A percentile compares a stretch with the other conserved stretches of the same genome.
These are phyloP conservation scores for Chymomyza caudatula DNA, from an alignment of 2,888 invertebrate species.

Conservation along the genomic window DNA sequence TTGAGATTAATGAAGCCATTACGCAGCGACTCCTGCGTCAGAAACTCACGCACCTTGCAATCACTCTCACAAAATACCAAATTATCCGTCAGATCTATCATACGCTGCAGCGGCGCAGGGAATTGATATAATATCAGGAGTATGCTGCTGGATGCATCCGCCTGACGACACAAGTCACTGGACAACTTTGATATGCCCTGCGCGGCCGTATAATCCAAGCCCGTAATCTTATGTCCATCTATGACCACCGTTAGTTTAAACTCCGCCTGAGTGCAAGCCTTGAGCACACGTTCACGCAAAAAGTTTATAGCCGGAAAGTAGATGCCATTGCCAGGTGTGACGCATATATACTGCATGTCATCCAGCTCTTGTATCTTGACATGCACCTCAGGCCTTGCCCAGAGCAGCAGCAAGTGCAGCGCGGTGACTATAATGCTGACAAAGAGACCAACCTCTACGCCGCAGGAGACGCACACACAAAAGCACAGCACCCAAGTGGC, in stretches of 20 bases:
- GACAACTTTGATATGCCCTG: constrained; percentile 78
- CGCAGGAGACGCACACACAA: constrained; percentile 82
- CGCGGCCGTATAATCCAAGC: constrained; percentile 85
- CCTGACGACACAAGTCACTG: constrained; percentile 65
- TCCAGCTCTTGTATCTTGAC: constrained; percentile 77
- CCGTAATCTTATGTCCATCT: constrained; percentile 83
- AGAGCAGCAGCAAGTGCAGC: constrained; percentile 82
- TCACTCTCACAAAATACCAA: constrained; percentile 74
- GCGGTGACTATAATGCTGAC: constrained; percentile 84
- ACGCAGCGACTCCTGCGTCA: constrained; percentile 75
- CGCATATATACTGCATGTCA: constrained; percentile 80
- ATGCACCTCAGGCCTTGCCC: constrained; percentile 82
- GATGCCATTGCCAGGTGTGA: constrained; percentile 84
- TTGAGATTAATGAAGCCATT: constrained; percentile 76
- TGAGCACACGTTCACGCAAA: constrained; percentile 80
- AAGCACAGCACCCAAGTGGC: constrained; percentile 84
- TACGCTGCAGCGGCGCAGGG: constrained; percentile 63
- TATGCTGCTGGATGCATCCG: constrained; percentile 60
- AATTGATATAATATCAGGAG: constrained; percentile 72
- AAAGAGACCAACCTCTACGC: constrained; percentile 89
- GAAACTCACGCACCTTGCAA: constrained; percentile 71
- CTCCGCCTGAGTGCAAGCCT: constrained; percentile 79
- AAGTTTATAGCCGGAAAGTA: constrained; percentile 86
- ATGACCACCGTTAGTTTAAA: constrained; percentile 81
- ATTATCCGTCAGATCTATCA: constrained; percentile 75